These are phyloP conservation scores for Syrmaticus mikado DNA, from an alignment of 2,113 vertebrate species.

Conservation along the genomic window DNA sequence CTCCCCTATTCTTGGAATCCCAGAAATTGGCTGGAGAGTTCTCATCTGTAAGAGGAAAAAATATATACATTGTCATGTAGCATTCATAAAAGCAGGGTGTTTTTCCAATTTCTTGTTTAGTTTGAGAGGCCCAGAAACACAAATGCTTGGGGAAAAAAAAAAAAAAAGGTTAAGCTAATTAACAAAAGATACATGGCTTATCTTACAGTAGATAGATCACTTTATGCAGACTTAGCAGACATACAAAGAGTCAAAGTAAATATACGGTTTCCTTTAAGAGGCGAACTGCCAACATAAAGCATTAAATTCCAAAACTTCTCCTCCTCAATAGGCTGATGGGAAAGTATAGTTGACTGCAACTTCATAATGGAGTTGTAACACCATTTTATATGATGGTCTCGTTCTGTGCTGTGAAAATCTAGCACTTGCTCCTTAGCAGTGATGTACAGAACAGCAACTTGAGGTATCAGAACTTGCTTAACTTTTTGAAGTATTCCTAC, in stretches of 20 bases:
- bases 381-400: rapidly evolving
- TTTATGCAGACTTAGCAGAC: conserved; percentile 27
- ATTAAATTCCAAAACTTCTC: conserved; percentile 4
- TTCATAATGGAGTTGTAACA: neutral
- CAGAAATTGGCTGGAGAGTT: conserved; percentile 97
- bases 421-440: neutral
- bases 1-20: conserved; percentile 99
- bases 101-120: neutral
- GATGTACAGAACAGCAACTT: neutral
- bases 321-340: neutral
- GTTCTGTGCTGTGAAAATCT: neutral
- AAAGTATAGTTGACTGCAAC: neutral
- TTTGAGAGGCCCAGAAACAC: neutral
- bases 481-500: neutral
- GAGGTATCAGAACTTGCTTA: neutral
- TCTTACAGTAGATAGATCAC: neutral
- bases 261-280: neutral
- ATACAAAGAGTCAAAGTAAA: conserved; percentile 7
- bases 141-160: neutral
- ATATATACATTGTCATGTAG: neutral
- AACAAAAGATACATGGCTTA: neutral
- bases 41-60: conserved; percentile 85
- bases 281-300: conserved; percentile 6
- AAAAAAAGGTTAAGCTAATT: neutral
- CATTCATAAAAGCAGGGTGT: neutral